These are phyloP conservation scores for Aspidapion aeneum DNA, from an alignment of 2,888 invertebrate species.

Conservation along the genomic window DNA sequence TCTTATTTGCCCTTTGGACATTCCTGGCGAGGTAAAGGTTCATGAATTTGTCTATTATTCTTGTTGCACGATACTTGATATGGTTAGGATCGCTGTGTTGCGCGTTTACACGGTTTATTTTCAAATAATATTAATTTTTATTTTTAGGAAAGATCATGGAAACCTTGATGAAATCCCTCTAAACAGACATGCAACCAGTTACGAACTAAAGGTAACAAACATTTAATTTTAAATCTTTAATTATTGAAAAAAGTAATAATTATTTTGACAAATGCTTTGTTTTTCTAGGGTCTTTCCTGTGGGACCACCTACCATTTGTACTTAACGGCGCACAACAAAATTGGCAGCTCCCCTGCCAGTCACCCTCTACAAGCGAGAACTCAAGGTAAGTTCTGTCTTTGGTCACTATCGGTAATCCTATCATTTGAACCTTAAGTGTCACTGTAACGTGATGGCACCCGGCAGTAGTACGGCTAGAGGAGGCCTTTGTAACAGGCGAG, in stretches of 20 bases:
- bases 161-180: constrained; percentile 63
- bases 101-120: too few species aligned
- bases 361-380: constrained; percentile 65
- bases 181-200: constrained; percentile 62
- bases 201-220: constrained; percentile 58
- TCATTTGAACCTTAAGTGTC: too few species aligned
- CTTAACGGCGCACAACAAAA: constrained; percentile 66
- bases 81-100: too few species aligned
- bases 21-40: too few species aligned
- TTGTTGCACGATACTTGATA: too few species aligned
- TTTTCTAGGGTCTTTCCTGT: constrained; percentile 59
- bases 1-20: too few species aligned
- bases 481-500: too few species aligned
- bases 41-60: too few species aligned
- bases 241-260: neutral
- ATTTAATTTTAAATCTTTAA: neutral
- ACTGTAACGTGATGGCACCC: too few species aligned
- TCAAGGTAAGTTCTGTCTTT: constrained; percentile 43
- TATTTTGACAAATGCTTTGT: neutral
- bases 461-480: too few species aligned
- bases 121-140: too few species aligned
- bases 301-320: constrained; percentile 72
- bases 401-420: neutral
- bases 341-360: constrained; percentile 67
- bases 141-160: constrained; percentile 55